Percentiles rank a stretch among this genome's conserved stretches.
Conservation (phyloP, 1,140 invertebrate genomes). For the Drosophila watanabei region DNA sequence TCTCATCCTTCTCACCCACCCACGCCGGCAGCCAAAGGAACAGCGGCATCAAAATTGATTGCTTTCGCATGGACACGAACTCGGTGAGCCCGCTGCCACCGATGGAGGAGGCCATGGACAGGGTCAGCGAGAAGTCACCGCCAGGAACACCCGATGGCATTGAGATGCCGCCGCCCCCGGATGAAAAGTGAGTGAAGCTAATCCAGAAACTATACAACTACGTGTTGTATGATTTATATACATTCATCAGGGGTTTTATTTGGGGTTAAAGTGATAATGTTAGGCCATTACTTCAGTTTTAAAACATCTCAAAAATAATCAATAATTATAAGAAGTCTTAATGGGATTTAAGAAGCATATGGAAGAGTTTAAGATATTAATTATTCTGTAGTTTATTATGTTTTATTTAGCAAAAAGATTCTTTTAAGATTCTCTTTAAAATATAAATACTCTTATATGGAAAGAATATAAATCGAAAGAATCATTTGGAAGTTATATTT, state of each 20-base stretch:
- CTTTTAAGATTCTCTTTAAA: too few relatives aligned
- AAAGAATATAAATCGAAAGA: too few relatives aligned
- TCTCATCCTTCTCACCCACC: slow-evolving; percentile 4
- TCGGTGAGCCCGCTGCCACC: slow-evolving; percentile 84
- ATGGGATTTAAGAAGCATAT: neutral
- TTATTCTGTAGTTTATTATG: neutral
- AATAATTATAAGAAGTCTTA: neutral
- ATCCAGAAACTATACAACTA: neutral
- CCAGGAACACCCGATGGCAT: slow-evolving; percentile 76
- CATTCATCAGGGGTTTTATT: neutral
- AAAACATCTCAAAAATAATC: neutral
- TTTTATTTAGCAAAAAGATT: too few relatives aligned
- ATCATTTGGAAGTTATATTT: too few relatives aligned
- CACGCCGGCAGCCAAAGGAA: slow-evolving; percentile 44
- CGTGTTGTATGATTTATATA: neutral
- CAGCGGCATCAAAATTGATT: slow-evolving; percentile 72
- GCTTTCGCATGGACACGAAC: slow-evolving; percentile 83
- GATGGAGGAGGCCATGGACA: slow-evolving; percentile 71
- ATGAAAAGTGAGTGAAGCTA: slow-evolving; percentile 80
- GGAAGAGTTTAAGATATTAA: neutral
- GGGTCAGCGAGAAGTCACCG: slow-evolving; percentile 82
- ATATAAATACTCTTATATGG: too few relatives aligned
- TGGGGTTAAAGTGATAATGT: neutral
- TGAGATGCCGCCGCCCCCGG: slow-evolving; percentile 83
- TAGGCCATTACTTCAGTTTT: neutral